Percentiles rank a stretch among this genome's conserved stretches.
These are phyloP conservation scores for Psammodynastes pulverulentus DNA, from an alignment of 2,113 vertebrate species.

Conservation along the genomic window DNA sequence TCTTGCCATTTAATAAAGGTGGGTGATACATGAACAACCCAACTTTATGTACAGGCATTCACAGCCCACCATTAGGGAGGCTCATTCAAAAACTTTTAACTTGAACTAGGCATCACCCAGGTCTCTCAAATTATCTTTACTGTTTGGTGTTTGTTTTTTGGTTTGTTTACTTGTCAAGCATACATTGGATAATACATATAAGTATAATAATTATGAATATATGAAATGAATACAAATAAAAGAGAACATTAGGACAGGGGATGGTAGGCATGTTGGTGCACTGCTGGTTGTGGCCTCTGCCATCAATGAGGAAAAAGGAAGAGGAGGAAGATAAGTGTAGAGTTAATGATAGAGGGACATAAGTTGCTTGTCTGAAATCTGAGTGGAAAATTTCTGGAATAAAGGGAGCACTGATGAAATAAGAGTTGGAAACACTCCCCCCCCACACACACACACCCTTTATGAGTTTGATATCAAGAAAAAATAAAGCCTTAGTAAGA, in stretches of 20 bases:
- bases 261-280: too few species aligned
- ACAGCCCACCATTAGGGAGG: not conserved
- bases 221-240: too few species aligned
- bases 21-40: not conserved
- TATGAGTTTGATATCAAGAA: not conserved
- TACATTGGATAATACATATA: too few species aligned
- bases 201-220: too few species aligned
- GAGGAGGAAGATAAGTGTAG: not conserved
- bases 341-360: not conserved
- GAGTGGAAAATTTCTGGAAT: not conserved
- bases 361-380: not conserved
- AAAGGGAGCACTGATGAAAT: not conserved
- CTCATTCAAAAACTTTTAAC: too few species aligned
- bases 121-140: not conserved
- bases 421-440: not conserved
- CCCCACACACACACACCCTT: not conserved
- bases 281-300: not conserved
- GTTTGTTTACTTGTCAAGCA: too few species aligned
- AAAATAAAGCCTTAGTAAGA: too few species aligned
- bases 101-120: not conserved
- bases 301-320: not conserved
- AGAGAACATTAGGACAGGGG: too few species aligned
- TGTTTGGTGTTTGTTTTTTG: not conserved
- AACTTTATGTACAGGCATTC: not conserved
- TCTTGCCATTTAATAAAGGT: not conserved